phyloP scores from a whole-genome alignment of 2,113 vertebrate species.

The Anas platyrhynchos region DNA sequence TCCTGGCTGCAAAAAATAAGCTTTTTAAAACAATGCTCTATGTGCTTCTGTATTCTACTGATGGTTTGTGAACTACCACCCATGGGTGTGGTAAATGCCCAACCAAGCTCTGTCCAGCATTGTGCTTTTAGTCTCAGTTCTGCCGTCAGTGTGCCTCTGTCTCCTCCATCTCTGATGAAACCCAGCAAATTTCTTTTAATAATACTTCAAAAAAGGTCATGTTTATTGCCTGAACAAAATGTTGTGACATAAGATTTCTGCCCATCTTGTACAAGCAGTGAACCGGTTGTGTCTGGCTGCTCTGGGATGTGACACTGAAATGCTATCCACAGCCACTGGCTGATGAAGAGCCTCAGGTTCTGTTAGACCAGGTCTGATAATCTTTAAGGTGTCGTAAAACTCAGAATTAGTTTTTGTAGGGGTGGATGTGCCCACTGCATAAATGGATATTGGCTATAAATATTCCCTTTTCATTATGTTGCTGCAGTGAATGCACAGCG shows the following conservation, averaged over 20 bases:
- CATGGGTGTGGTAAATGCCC: background rate
- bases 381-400: background rate
- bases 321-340: background rate
- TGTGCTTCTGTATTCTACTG: slow-evolving; percentile 5
- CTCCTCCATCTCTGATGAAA: background rate
- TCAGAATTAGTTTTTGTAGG: background rate
- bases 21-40: slow-evolving; percentile 20
- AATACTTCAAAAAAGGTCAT: rapidly evolving
- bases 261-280: background rate
- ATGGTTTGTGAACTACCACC: background rate
- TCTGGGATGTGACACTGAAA: background rate
- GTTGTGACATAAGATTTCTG: background rate
- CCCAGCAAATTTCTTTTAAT: background rate
- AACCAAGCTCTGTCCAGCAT: background rate
- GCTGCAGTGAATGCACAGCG: background rate
- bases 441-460: background rate
- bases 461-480: background rate
- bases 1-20: slow-evolving; percentile 31
- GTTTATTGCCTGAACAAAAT: background rate
- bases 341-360: background rate
- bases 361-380: background rate
- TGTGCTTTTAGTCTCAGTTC: background rate
- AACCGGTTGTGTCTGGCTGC: background rate
- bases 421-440: background rate
- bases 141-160: background rate